Evolutionary conservation across 53 echinoderm and acorn worm genomes (phyloP).

Genomic region (Patiria pectinifera): DNA sequence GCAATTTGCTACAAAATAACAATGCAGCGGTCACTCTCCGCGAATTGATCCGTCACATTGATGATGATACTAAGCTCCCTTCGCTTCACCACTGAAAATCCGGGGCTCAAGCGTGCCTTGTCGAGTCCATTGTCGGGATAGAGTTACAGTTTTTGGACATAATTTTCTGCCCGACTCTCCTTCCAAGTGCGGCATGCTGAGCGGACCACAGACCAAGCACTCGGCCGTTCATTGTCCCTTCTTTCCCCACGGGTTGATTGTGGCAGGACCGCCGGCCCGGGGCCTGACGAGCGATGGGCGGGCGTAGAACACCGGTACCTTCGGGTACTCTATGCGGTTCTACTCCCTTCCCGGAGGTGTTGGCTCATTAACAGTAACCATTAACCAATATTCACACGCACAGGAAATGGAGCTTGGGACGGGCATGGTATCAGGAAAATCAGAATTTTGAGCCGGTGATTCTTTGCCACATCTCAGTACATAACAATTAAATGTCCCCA

Average conservation of each 20-base stretch:
- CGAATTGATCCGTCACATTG: constrained; percentile 3
- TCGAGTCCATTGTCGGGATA: not conserved
- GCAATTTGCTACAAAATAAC: no score
- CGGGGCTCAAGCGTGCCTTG: not conserved
- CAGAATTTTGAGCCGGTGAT: not conserved
- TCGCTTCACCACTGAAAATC: not conserved
- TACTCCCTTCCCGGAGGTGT: not conserved
- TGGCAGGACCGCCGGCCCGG: not conserved
- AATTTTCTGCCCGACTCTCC: not conserved
- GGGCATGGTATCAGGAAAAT: not conserved
- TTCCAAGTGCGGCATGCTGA: not conserved
- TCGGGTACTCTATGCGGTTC: not conserved
- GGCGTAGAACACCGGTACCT: not conserved
- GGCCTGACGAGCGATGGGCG: constrained; percentile 8
- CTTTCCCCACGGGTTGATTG: not conserved
- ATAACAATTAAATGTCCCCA: no score
- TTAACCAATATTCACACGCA: not conserved
- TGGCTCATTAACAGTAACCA: not conserved
- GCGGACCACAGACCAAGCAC: not conserved
- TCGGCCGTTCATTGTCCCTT: not conserved
- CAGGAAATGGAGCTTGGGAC: not conserved
- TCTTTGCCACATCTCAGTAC: not conserved
- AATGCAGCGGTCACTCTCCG: no score
- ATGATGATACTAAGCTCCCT: not conserved
- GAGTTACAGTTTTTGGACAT: not conserved